phyloP scores from a whole-genome alignment of 2,888 invertebrate genomes.

The Parnassius smintheus region DNA sequence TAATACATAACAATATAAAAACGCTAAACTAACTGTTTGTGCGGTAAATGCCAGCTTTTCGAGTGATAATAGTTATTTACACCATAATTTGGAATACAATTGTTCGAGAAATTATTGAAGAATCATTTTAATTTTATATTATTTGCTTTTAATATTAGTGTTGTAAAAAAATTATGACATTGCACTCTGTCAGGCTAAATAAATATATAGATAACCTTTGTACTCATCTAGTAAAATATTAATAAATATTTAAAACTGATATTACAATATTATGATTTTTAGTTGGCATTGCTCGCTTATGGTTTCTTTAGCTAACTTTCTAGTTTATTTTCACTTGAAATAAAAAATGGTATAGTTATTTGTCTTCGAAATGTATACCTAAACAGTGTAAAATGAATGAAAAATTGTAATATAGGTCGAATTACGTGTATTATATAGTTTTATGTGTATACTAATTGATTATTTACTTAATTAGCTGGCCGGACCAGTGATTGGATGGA shows the following conservation, averaged over 20 bases:
- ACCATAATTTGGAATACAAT: no score
- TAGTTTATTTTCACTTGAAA: conserved; percentile 37
- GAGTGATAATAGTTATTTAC: not conserved
- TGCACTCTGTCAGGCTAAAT: no score
- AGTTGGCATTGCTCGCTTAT: conserved; percentile 18
- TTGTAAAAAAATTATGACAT: no score
- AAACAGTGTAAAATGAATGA: conserved; percentile 36
- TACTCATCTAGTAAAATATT: no score
- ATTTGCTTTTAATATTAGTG: no score
- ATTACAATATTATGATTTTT: not conserved
- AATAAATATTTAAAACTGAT: no score
- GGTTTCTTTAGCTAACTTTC: conserved; percentile 35
- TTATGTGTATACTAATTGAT: conserved; percentile 54
- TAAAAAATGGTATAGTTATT: conserved; percentile 30
- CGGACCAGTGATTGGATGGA: conserved; percentile 48
- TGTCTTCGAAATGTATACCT: conserved; percentile 37
- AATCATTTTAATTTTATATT: no score
- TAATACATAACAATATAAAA: conserved; percentile 44
- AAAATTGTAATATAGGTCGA: conserved; percentile 53
- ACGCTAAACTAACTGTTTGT: conserved; percentile 24
- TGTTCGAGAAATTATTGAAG: no score
- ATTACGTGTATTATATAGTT: conserved; percentile 63
- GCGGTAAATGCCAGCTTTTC: conserved; percentile 40
- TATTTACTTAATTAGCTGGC: conserved; percentile 51
- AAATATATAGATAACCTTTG: no score